These are phyloP conservation scores for Tetragnatha montana DNA, from an alignment of 2,888 invertebrate genomes.

Conservation along the genomic window DNA sequence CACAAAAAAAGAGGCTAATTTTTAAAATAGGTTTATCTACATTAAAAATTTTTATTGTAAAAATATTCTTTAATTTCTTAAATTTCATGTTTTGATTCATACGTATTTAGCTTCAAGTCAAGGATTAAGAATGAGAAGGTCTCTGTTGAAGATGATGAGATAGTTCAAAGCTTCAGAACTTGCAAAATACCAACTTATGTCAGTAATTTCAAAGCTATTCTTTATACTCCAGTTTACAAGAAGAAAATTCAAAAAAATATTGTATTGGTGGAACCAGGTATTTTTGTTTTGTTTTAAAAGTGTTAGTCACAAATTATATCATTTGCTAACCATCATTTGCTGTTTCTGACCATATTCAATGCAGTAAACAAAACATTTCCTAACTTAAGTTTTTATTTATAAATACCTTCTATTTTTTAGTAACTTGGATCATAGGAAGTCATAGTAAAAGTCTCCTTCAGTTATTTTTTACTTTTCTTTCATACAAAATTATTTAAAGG, in stretches of 20 bases:
- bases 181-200: constrained; percentile 11
- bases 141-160: constrained; percentile 21
- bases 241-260: background rate
- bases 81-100: background rate
- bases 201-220: background rate
- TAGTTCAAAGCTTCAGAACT: constrained; percentile 17
- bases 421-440: background rate
- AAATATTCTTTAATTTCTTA: too few species aligned
- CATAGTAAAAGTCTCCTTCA: too few species aligned
- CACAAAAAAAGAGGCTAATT: too few species aligned
- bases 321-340: too few species aligned
- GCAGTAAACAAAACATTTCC: background rate
- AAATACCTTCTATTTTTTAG: background rate
- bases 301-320: too few species aligned
- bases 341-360: background rate
- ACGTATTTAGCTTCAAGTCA: constrained; percentile 43
- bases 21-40: too few species aligned
- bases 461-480: too few species aligned
- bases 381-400: background rate
- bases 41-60: too few species aligned
- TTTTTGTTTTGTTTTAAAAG: too few species aligned
- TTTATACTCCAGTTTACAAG: constrained; percentile 5
- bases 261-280: background rate
- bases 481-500: too few species aligned
- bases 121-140: constrained; percentile 31